Conservation (phyloP, 2,797 vertebrate genomes). For the Gadopsis bispinosus region DNA sequence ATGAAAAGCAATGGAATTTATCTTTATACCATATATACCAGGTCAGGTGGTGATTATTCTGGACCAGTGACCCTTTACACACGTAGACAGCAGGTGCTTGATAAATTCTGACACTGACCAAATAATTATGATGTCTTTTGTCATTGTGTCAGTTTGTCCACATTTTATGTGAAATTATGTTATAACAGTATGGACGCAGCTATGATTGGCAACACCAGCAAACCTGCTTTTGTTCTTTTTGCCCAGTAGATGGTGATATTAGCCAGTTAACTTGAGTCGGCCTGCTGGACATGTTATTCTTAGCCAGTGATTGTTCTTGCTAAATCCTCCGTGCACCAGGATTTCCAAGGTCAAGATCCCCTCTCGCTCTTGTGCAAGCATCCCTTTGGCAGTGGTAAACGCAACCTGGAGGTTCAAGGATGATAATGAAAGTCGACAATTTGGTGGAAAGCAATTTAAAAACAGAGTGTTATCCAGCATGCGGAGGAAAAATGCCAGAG, state of each 20-base stretch:
- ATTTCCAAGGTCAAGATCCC: constrained; percentile 5
- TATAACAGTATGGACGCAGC: too few relatives aligned
- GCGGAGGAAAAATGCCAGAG: constrained; percentile 29
- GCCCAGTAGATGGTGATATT: constrained; percentile 80
- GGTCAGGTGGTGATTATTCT: not conserved
- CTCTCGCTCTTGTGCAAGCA: not conserved
- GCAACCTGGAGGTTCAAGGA: not conserved
- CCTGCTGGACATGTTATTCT: not conserved
- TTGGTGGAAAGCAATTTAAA: constrained; percentile 3
- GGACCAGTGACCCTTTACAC: not conserved
- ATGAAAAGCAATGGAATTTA: not conserved
- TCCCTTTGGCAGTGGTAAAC: not conserved
- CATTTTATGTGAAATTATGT: not conserved
- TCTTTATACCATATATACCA: not conserved
- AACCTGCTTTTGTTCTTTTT: constrained; percentile 10
- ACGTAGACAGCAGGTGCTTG: not conserved
- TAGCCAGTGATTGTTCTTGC: not conserved
- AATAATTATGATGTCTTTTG: not conserved
- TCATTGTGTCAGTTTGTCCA: not conserved
- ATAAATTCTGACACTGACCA: not conserved
- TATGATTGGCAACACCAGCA: too few relatives aligned
- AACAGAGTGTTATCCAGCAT: not conserved
- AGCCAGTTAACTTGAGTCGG: constrained; percentile 25
- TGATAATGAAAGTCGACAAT: not conserved
- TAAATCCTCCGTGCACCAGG: not conserved